Evolutionary conservation across 2,888 invertebrate species (phyloP).

Genomic region (Eupithecia vulgata): DNA sequence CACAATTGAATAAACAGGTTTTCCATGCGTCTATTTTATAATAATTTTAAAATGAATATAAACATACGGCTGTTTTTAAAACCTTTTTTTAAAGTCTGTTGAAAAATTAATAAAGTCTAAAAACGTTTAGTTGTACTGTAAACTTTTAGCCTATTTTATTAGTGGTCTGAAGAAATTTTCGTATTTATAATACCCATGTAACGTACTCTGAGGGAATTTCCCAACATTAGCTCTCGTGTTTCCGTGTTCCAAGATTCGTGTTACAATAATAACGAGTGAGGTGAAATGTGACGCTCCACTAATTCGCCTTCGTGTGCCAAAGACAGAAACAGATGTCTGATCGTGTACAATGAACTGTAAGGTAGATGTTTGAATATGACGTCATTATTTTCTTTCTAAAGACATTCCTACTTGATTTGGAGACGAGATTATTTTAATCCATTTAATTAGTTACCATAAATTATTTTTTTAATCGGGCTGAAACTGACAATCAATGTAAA

Average conservation of each 20-base stretch:
- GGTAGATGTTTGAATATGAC: constrained; percentile 25
- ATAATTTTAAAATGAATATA: no score
- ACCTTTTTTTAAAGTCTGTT: not conserved
- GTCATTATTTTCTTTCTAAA: not conserved
- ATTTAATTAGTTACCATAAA: not conserved
- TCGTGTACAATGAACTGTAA: constrained; percentile 53
- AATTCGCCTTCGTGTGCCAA: constrained; percentile 58
- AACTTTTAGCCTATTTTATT: not conserved
- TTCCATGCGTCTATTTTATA: no score
- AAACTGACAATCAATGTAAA: not conserved
- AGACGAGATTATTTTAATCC: not conserved
- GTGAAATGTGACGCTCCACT: constrained; percentile 45
- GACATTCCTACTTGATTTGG: not conserved
- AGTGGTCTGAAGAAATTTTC: not conserved
- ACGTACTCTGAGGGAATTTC: constrained; percentile 8
- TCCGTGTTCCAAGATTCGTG: constrained; percentile 14
- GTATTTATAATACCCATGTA: not conserved
- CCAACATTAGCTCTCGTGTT: constrained; percentile 17
- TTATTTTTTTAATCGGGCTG: no score
- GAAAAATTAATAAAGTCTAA: not conserved
- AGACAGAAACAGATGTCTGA: constrained; percentile 56
- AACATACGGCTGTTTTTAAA: not conserved
- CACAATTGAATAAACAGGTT: no score
- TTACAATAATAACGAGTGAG: constrained; percentile 32
- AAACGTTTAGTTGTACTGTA: not conserved